A percentile compares a stretch with the other conserved stretches of the same genome.
phyloP scores from a whole-genome alignment of 2,113 vertebrate species.

The Aptenodytes forsteri region DNA sequence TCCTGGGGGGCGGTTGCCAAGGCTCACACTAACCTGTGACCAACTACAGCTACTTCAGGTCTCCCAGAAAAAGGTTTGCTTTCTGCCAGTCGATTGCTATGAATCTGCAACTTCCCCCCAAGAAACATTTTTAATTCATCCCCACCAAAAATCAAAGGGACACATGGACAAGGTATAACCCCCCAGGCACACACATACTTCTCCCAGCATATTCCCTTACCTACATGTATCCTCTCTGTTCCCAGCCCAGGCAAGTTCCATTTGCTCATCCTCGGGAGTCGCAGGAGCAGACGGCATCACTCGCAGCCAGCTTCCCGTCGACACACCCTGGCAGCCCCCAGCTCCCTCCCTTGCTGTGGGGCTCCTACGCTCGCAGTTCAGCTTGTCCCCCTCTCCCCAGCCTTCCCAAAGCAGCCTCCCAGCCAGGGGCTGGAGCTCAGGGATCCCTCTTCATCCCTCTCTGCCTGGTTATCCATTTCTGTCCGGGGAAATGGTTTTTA shows the following conservation, averaged over 20 bases:
- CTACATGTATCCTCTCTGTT: background rate
- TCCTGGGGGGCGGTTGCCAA: background rate
- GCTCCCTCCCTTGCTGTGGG: background rate
- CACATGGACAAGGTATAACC: background rate
- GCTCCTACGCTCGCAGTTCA: accelerated
- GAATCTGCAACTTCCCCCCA: background rate
- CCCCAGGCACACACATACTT: background rate
- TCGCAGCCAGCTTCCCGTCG: accelerated
- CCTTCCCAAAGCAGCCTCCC: background rate
- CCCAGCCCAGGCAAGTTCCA: background rate
- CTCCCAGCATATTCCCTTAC: background rate
- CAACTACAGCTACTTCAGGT: background rate
- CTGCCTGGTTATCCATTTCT: background rate
- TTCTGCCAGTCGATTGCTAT: background rate
- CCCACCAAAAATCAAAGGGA: background rate
- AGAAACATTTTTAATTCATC: background rate
- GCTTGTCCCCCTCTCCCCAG: background rate
- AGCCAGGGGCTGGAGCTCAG: background rate
- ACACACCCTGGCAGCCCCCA: background rate
- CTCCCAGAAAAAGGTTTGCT: background rate
- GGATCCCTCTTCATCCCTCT: background rate
- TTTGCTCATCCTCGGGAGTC: accelerated
- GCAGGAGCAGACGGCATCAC: background rate
- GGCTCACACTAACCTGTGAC: background rate
- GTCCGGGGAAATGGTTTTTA: background rate